Percentiles rank a stretch among this genome's conserved stretches.
Evolutionary conservation across 1,140 invertebrate genomes (phyloP).

Genomic region (Bombus polaris): DNA sequence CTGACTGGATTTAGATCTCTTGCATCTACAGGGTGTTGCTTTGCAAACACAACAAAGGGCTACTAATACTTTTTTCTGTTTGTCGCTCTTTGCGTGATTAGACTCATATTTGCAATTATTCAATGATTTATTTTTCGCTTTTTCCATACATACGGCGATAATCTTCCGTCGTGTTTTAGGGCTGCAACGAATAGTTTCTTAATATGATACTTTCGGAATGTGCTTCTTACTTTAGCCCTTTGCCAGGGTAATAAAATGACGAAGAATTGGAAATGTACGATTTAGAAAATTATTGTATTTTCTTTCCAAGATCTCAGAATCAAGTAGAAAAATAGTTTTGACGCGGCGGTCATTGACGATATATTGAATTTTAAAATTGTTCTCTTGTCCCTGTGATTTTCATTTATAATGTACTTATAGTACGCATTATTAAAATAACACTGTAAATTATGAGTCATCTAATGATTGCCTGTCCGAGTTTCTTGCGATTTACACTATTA

Average conservation of each 20-base stretch:
- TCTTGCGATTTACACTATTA: not conserved
- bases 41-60: slow-evolving; percentile 55
- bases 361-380: not conserved
- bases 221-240: not conserved
- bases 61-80: slow-evolving; percentile 28
- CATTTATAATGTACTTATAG: too few relatives aligned
- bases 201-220: not conserved
- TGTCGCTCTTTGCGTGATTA: slow-evolving; percentile 19
- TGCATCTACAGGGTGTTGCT: slow-evolving; percentile 64
- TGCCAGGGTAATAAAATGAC: not conserved
- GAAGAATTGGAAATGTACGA: not conserved
- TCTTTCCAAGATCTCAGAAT: too few relatives aligned
- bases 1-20: slow-evolving; percentile 24
- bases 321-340: too few relatives aligned
- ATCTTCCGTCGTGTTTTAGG: slow-evolving; percentile 30
- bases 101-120: slow-evolving; percentile 34
- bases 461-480: too few relatives aligned
- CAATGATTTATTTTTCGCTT: slow-evolving; percentile 38
- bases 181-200: not conserved
- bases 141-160: slow-evolving; percentile 27
- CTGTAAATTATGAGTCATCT: too few relatives aligned
- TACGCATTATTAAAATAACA: too few relatives aligned
- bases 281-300: too few relatives aligned
- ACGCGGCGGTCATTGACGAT: not conserved
- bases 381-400: too few relatives aligned